A percentile compares a stretch with the other conserved stretches of the same genome.
phyloP scores from a whole-genome alignment of 35 echinoderm and acorn worm genomes.

The Anneissia japonica region DNA sequence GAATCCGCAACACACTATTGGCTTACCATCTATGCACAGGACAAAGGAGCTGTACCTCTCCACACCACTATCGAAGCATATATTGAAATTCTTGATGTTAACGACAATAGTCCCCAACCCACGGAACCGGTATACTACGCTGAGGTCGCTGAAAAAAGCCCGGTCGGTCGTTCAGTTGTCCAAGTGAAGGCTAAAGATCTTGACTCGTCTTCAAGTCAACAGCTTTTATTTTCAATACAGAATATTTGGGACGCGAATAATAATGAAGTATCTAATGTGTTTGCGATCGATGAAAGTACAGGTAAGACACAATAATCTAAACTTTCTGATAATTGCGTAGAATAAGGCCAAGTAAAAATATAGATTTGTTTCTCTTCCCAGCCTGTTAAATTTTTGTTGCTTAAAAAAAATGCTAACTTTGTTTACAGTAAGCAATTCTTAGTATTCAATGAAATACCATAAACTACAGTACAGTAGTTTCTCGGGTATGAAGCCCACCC shows the following conservation, averaged over 20 bases:
- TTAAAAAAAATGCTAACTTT: no score
- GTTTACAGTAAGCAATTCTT: no score
- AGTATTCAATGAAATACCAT: no score
- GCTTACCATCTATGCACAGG: constrained; percentile 90
- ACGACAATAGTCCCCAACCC: constrained; percentile 79
- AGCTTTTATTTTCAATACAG: constrained; percentile 42
- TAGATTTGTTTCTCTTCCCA: no score
- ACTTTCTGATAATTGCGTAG: no score
- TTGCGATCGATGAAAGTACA: constrained; percentile 62
- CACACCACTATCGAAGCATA: constrained; percentile 77
- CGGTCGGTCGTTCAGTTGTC: constrained; percentile 33
- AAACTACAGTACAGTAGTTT: no score
- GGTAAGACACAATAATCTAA: no score
- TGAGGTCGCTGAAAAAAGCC: constrained; percentile 48
- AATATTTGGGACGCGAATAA: neutral
- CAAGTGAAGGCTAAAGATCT: constrained; percentile 56
- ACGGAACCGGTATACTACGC: constrained; percentile 58
- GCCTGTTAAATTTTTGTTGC: no score
- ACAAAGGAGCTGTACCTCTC: constrained; percentile 70
- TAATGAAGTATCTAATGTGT: constrained; percentile 41
- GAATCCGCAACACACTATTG: constrained; percentile 73
- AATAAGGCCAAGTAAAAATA: no score
- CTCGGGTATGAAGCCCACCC: no score
- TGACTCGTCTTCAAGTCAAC: constrained; percentile 40
- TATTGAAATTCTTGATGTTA: constrained; percentile 72